Evolutionary conservation across 1,140 invertebrate species (phyloP).

Genomic region (Eupristina koningsbergeri): DNA sequence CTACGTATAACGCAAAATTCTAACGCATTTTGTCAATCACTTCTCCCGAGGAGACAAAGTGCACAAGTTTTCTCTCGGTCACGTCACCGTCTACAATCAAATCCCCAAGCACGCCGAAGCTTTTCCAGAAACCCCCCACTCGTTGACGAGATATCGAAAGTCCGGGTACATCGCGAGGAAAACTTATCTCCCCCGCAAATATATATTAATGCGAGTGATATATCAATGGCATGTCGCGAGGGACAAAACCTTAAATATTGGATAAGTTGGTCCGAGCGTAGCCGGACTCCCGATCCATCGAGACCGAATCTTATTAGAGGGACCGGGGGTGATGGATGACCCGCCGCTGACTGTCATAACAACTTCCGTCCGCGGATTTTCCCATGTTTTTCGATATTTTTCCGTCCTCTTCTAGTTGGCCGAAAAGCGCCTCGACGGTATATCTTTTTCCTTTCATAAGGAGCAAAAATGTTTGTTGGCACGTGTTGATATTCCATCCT

Average conservation of each 20-base stretch:
- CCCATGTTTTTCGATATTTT: slow-evolving; percentile 13
- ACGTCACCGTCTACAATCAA: slow-evolving; percentile 32
- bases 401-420: neutral
- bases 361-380: slow-evolving; percentile 59
- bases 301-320: slow-evolving; percentile 67
- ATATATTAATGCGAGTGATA: slow-evolving; percentile 75
- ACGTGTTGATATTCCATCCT: slow-evolving; percentile 23
- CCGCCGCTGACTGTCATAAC: slow-evolving; percentile 73
- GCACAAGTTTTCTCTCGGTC: neutral
- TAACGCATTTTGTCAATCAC: slow-evolving; percentile 40
- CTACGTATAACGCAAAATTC: slow-evolving; percentile 7
- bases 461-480: neutral
- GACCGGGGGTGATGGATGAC: slow-evolving; percentile 36
- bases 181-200: slow-evolving; percentile 73
- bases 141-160: neutral
- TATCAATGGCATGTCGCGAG: slow-evolving; percentile 69
- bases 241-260: slow-evolving; percentile 75
- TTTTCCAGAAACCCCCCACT: neutral
- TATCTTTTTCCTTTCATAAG: neutral
- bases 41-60: slow-evolving; percentile 2
- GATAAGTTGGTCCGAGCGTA: slow-evolving; percentile 69
- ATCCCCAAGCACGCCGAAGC: neutral
- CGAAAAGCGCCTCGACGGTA: too few species aligned
- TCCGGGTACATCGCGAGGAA: neutral
- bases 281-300: slow-evolving; percentile 57